Conservation (phyloP, 1,140 invertebrate genomes). For the Achroia grisella region DNA sequence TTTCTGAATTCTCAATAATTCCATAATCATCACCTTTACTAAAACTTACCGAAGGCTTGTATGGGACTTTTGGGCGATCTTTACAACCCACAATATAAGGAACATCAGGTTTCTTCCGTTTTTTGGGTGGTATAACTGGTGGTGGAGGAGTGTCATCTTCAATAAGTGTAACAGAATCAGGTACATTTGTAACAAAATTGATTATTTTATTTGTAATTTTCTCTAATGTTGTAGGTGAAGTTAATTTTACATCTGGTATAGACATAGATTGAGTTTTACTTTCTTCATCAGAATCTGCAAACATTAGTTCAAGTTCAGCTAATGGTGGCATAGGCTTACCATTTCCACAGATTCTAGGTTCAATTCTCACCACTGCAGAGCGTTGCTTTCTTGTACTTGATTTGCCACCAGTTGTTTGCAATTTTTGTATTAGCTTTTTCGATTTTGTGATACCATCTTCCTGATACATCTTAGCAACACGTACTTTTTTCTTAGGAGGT, state of each 20-base stretch:
- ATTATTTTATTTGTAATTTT: slow-evolving; percentile 10
- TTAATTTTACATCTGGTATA: background rate
- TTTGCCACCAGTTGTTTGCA: background rate
- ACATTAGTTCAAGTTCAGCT: slow-evolving; percentile 24
- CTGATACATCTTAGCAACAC: no score
- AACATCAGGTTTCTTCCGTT: slow-evolving; percentile 11
- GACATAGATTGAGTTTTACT: background rate
- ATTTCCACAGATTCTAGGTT: slow-evolving; percentile 4
- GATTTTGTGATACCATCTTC: slow-evolving; percentile 14
- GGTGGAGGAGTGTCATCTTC: slow-evolving; percentile 6
- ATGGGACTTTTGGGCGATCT: slow-evolving; percentile 9
- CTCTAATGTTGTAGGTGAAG: slow-evolving; percentile 1
- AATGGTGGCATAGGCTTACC: slow-evolving; percentile 20
- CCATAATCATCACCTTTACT: slow-evolving; percentile 14
- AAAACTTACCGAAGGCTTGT: slow-evolving; percentile 5
- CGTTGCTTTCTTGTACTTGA: background rate
- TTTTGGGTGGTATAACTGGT: slow-evolving; percentile 11
- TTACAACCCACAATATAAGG: slow-evolving; percentile 16
- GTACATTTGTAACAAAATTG: slow-evolving; percentile 4
- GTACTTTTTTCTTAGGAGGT: no score
- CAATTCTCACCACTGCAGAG: background rate
- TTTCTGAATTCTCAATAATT: slow-evolving; percentile 2
- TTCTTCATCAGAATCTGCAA: slow-evolving; percentile 19
- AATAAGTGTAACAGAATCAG: background rate
- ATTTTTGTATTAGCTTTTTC: slow-evolving; percentile 12